Conservation (phyloP, 53 echinoderm and acorn worm species). For the Apostichopus leukothele region DNA sequence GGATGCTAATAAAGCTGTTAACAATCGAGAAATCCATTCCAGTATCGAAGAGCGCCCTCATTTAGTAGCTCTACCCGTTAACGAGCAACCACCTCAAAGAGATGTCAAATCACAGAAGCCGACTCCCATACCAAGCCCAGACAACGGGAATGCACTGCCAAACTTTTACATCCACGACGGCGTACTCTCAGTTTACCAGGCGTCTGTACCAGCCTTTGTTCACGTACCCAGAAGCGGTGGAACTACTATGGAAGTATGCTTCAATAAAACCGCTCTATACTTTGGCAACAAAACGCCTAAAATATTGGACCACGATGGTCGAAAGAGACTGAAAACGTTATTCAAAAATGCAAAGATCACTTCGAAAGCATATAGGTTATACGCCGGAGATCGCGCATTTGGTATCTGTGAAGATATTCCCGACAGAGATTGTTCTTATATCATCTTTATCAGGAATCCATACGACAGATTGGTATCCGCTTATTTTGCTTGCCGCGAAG, state of each 20-base stretch:
- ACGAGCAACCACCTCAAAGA: not conserved
- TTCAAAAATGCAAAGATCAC: slow-evolving; percentile 37
- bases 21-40: slow-evolving; percentile 34
- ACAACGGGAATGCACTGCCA: slow-evolving; percentile 21
- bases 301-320: slow-evolving; percentile 7
- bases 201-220: slow-evolving; percentile 27
- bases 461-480: slow-evolving; percentile 37
- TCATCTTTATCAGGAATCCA: slow-evolving; percentile 15
- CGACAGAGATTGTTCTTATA: slow-evolving; percentile 25
- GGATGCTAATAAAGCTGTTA: not conserved
- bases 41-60: not conserved
- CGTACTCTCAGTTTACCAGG: slow-evolving; percentile 15
- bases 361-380: slow-evolving; percentile 32
- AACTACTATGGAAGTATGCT: slow-evolving; percentile 18
- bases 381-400: slow-evolving; percentile 20
- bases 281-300: slow-evolving; percentile 38
- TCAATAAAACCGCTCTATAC: slow-evolving; percentile 27
- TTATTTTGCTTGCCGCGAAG: slow-evolving; percentile 39
- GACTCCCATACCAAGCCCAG: slow-evolving; percentile 13
- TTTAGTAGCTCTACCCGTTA: not conserved
- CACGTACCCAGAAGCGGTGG: slow-evolving; percentile 19
- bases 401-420: slow-evolving; percentile 41
- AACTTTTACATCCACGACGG: slow-evolving; percentile 32
- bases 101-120: not conserved
- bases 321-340: not conserved